Percentiles rank a stretch among this genome's conserved stretches.
phyloP scores from a whole-genome alignment of 2,797 vertebrate species.

The Fistularia commersonii region DNA sequence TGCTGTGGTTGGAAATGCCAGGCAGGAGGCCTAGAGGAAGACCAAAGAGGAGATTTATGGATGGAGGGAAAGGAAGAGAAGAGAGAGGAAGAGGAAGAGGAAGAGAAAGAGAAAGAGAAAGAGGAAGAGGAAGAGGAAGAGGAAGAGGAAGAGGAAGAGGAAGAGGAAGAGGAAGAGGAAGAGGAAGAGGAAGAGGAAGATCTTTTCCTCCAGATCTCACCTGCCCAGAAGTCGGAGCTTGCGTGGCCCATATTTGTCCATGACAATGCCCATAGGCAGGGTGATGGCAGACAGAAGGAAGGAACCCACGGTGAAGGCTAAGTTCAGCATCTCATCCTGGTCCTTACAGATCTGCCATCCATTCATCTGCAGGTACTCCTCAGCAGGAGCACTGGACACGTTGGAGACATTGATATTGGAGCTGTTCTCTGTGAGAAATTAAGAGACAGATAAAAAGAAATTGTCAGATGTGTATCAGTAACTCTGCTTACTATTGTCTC shows the following conservation, averaged over 20 bases:
- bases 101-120: not conserved
- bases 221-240: conserved; percentile 96
- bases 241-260: conserved; percentile 97
- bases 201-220: conserved; percentile 59
- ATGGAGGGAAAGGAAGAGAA: too few relatives aligned
- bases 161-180: not conserved
- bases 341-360: conserved; percentile 91
- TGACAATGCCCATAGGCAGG: conserved; percentile 86
- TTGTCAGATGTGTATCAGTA: conserved; percentile 1
- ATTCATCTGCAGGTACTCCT: conserved; percentile 75
- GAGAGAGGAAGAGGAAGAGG: too few relatives aligned
- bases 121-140: too few relatives aligned
- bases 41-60: too few relatives aligned
- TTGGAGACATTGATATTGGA: conserved; percentile 57
- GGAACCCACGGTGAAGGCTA: conserved; percentile 97
- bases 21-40: too few relatives aligned
- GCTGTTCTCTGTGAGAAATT: conserved; percentile 51
- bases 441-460: not conserved
- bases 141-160: conserved; percentile 19
- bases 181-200: not conserved
- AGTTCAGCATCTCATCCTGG: conserved; percentile 96
- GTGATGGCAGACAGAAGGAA: conserved; percentile 97
- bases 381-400: conserved; percentile 15
- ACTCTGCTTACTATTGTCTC: too few relatives aligned
- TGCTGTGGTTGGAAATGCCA: too few relatives aligned